Conservation (phyloP, 2,797 vertebrate species). For the Corythornis leucogaster region DNA sequence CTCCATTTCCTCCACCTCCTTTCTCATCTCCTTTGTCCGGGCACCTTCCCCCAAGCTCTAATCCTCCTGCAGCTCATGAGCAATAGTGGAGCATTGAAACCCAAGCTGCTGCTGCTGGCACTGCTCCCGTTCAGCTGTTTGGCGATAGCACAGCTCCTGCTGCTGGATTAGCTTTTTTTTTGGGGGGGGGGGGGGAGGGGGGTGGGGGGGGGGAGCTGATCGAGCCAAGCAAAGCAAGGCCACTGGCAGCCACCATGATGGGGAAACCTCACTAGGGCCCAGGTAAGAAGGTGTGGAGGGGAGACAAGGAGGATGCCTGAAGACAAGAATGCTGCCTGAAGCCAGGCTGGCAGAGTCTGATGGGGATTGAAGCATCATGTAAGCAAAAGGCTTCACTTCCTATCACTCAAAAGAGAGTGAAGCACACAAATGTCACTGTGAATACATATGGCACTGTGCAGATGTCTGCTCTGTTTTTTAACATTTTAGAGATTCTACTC, state of each 20-base stretch:
- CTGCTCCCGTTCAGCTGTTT: conserved; percentile 30
- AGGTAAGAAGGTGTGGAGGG: background rate
- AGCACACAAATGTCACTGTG: background rate
- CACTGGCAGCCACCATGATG: background rate
- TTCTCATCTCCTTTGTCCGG: conserved; percentile 23
- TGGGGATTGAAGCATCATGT: background rate
- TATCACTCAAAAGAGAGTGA: background rate
- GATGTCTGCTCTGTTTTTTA: background rate
- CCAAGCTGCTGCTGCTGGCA: conserved; percentile 51
- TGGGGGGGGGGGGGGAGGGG: too few relatives aligned
- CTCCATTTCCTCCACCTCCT: conserved; percentile 37
- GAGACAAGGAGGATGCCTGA: background rate
- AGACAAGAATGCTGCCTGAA: background rate
- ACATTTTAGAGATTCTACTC: background rate
- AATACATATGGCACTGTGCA: too few relatives aligned
- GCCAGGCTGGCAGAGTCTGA: background rate
- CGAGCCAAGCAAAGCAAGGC: background rate
- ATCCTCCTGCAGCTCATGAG: background rate
- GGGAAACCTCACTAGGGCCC: background rate
- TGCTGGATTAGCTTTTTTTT: background rate
- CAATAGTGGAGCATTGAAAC: conserved; percentile 9
- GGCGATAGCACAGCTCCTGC: background rate
- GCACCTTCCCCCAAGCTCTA: conserved; percentile 28
- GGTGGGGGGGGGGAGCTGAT: background rate
- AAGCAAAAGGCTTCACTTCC: background rate